phyloP scores from a whole-genome alignment of 2,888 invertebrate genomes.

The Lacanobia oleracea region DNA sequence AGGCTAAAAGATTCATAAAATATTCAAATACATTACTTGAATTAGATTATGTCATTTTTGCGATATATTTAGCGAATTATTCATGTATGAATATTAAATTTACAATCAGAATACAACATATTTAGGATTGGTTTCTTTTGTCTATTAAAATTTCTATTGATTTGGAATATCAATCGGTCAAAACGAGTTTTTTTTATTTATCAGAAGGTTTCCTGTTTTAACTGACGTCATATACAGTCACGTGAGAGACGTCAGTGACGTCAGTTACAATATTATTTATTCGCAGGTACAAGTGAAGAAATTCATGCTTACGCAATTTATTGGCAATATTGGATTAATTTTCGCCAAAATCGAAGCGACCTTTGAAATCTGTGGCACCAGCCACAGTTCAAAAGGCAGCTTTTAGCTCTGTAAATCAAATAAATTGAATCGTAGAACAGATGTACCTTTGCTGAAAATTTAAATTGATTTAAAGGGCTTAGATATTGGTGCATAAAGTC shows the following conservation, averaged over 20 bases:
- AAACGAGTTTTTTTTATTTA: slow-evolving; percentile 15
- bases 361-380: slow-evolving; percentile 67
- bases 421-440: slow-evolving; percentile 65
- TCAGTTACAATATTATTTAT: slow-evolving; percentile 22
- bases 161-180: not conserved
- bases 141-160: not conserved
- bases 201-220: slow-evolving; percentile 13
- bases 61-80: slow-evolving; percentile 2
- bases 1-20: slow-evolving; percentile 30
- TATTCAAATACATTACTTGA: slow-evolving; percentile 32
- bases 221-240: slow-evolving; percentile 19
- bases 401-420: slow-evolving; percentile 74
- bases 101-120: not conserved
- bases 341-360: slow-evolving; percentile 65
- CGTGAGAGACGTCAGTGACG: too few relatives aligned
- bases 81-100: not conserved
- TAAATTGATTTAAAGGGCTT: slow-evolving; percentile 58
- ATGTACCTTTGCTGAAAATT: slow-evolving; percentile 57
- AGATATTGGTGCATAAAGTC: slow-evolving; percentile 22
- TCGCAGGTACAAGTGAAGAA: slow-evolving; percentile 17
- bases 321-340: slow-evolving; percentile 70
- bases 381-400: slow-evolving; percentile 70
- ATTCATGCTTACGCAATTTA: slow-evolving; percentile 56
- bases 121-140: not conserved
- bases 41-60: slow-evolving; percentile 2